A percentile compares a stretch with the other conserved stretches of the same genome.
These are phyloP conservation scores for Hozukius guyotensis DNA, from an alignment of 2,797 vertebrate species.

Conservation along the genomic window DNA sequence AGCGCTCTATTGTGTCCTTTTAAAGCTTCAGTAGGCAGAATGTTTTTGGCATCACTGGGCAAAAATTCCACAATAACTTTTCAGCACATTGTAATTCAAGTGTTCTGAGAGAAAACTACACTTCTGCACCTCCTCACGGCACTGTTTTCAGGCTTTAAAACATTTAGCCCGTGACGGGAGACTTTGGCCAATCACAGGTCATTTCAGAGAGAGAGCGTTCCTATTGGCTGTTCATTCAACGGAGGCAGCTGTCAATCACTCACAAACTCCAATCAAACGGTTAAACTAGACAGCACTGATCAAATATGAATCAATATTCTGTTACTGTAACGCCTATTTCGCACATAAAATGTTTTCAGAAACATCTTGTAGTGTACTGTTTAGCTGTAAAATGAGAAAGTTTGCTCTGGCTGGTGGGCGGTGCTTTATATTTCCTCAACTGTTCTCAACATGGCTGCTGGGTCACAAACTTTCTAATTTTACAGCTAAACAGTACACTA, in stretches of 20 bases:
- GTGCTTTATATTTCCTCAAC: too few species aligned
- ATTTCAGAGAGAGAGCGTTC: neutral
- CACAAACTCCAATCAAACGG: accelerated
- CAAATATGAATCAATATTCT: neutral
- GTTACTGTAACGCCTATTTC: neutral
- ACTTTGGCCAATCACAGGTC: neutral
- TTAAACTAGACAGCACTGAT: neutral
- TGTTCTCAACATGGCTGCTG: too few species aligned
- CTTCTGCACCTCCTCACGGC: accelerated
- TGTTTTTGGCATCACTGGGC: too few species aligned
- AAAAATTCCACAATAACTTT: accelerated
- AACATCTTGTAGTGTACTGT: too few species aligned
- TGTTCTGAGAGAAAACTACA: neutral
- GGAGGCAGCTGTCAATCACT: neutral
- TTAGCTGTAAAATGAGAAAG: too few species aligned
- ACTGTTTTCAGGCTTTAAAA: neutral
- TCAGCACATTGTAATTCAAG: neutral
- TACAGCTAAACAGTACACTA: too few species aligned
- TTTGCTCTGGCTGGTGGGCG: too few species aligned
- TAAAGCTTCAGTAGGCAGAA: accelerated
- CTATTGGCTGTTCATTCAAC: neutral
- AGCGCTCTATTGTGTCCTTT: neutral
- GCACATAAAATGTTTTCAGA: neutral
- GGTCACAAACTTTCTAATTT: too few species aligned
- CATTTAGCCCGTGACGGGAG: accelerated